Base-by-base conservation (phyloP, 2,888 invertebrate species). In the Neoitamus cyanurus region DNA sequence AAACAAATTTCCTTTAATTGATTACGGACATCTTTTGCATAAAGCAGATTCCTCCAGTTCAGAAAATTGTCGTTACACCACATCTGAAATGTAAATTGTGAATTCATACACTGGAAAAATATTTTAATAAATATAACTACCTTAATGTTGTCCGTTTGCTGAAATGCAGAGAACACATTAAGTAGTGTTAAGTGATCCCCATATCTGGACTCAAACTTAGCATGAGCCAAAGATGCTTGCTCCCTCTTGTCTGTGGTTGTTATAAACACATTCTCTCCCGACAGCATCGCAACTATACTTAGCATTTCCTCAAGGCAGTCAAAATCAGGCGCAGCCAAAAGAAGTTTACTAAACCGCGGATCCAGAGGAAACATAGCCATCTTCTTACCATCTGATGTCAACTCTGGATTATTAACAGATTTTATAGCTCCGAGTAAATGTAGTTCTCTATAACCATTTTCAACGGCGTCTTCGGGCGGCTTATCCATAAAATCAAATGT, bases 351-450 rank as follows among this genome's bases (percentile, higher is more conserved):
- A 90, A 96, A 95, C 87, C 95, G 94, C 0, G 99, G 99, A 90
- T 99, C 98, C 46, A 99, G 92, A 0, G 99, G 99, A 90, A 98
- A 98, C 13, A 94, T 93, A 0, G 97, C 94, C 97, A 99, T 97
- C 89, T 95, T 94, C 87, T 94, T 94, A 0, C 99, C 99, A 0
- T 96, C 88, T 0, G 93, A 91, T 0, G 98, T 98, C 87, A 99
- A 92, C 90, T 94, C 93, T 0, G 94, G 93, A 84, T 93, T 92
- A 7, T 91, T 89, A 5, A 92, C 90, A 85, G 89, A 92, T 86
- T 94, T 94, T 73, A 97, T 93, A 28, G 97, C 97, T 83, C 95
- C 95, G 86, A 96, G 90, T 87, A 94, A 93, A 88, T 94, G 94
- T 9, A 96, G 90, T 83, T 94, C 93, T 28, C 92, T 91, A 80